phyloP scores from a whole-genome alignment of 2,888 invertebrate genomes.

The Sympetrum striolatum region DNA sequence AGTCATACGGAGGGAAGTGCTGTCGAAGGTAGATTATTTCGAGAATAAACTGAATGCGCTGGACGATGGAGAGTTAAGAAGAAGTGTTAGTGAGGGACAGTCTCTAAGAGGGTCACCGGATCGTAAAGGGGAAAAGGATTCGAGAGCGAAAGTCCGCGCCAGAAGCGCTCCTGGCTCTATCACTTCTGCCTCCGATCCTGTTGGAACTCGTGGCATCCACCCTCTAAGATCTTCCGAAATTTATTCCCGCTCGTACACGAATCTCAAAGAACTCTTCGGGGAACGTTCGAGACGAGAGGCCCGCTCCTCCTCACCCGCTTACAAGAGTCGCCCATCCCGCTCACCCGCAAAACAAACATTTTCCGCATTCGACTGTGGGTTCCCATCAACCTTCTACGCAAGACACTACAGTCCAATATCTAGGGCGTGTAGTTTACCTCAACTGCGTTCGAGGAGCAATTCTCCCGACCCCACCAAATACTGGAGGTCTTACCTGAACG shows the following conservation, averaged over 20 bases:
- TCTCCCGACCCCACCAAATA: conserved; percentile 77
- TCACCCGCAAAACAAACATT: conserved; percentile 55
- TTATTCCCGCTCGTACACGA: conserved; percentile 73
- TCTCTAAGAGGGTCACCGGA: not conserved
- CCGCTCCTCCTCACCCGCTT: conserved; percentile 49
- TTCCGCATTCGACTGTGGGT: conserved; percentile 57
- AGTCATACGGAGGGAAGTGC: conserved; percentile 70
- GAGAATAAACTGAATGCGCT: conserved; percentile 59
- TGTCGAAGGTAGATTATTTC: conserved; percentile 80
- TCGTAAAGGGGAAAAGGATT: not conserved
- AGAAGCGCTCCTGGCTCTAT: conserved; percentile 48
- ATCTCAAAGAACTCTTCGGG: conserved; percentile 83
- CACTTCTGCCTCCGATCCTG: not conserved
- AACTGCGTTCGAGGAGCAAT: conserved; percentile 69
- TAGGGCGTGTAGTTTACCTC: conserved; percentile 46
- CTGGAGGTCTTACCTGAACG: conserved; percentile 72
- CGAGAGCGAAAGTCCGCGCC: conserved; percentile 41
- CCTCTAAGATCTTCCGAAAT: not conserved
- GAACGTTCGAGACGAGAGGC: conserved; percentile 61
- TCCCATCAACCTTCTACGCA: conserved; percentile 58
- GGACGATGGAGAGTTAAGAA: conserved; percentile 53
- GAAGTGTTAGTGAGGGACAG: conserved; percentile 46
- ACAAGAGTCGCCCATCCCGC: conserved; percentile 54
- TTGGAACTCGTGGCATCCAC: not conserved
- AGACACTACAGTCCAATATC: conserved; percentile 8